phyloP scores from a whole-genome alignment of 2,888 invertebrate species.

The Euspilapteryx auroguttella region DNA sequence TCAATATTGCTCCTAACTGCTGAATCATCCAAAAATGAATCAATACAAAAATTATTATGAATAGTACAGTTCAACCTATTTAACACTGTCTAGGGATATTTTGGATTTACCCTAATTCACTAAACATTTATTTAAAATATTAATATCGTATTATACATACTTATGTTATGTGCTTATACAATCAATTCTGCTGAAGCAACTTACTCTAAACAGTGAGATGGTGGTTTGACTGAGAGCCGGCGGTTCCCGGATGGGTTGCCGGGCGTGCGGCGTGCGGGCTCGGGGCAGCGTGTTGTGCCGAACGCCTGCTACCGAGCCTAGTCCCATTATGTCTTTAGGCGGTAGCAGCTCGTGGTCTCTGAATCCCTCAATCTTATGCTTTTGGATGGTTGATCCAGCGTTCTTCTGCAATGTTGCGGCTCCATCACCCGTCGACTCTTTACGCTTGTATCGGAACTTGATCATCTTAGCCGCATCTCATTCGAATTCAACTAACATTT shows the following conservation, averaged over 20 bases:
- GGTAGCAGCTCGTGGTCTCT: conserved; percentile 44
- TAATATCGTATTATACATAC: no score
- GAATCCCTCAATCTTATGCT: conserved; percentile 48
- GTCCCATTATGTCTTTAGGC: conserved; percentile 41
- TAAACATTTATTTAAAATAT: no score
- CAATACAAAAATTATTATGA: no score
- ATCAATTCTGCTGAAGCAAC: no score
- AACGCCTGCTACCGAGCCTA: conserved; percentile 37
- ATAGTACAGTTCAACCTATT: no score
- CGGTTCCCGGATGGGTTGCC: conserved; percentile 20
- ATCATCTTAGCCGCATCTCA: conserved; percentile 57
- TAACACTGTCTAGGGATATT: no score
- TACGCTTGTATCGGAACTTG: conserved; percentile 68
- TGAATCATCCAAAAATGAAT: no score
- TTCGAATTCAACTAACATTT: conserved; percentile 29
- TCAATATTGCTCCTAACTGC: no score
- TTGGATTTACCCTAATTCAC: no score
- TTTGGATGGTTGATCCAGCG: conserved; percentile 35
- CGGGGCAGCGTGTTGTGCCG: conserved; percentile 48
- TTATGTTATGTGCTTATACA: no score
- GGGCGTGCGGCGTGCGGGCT: no score
- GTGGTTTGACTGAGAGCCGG: conserved; percentile 34
- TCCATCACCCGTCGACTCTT: conserved; percentile 44
- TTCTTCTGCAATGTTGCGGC: conserved; percentile 16
- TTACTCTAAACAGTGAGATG: conserved; percentile 45